Evolutionary conservation across 2,888 invertebrate species (phyloP).

Genomic region (Pogonocherus hispidulus): DNA sequence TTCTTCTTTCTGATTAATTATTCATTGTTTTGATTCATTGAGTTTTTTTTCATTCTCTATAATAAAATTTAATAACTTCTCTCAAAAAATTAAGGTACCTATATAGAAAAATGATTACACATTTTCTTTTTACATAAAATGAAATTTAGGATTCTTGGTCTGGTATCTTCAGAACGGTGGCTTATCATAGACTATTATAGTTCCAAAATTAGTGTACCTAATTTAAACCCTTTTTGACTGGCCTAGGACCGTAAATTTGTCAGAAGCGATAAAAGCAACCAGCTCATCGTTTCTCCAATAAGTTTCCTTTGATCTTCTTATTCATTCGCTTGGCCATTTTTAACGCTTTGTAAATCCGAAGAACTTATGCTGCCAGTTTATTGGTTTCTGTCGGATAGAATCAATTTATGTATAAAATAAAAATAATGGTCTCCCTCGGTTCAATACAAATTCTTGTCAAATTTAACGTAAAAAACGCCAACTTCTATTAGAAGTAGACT

Average conservation of each 20-base stretch:
- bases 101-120: too few species aligned
- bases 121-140: too few species aligned
- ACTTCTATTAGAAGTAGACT: background rate
- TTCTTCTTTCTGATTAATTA: too few species aligned
- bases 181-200: background rate
- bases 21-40: too few species aligned
- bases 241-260: constrained; percentile 26
- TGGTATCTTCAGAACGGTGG: too few species aligned
- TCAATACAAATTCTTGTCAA: constrained; percentile 4
- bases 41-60: too few species aligned
- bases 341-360: constrained; percentile 41
- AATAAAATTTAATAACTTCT: too few species aligned
- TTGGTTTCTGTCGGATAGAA: constrained; percentile 37
- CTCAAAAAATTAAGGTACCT: too few species aligned
- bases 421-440: constrained; percentile 4
- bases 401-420: constrained; percentile 37
- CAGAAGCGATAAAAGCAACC: constrained; percentile 50
- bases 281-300: constrained; percentile 46
- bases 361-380: constrained; percentile 43
- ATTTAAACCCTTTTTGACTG: background rate
- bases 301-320: constrained; percentile 51
- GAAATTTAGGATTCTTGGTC: too few species aligned
- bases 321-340: constrained; percentile 47
- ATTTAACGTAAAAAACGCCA: background rate
- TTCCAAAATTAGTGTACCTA: background rate